Percentiles rank a stretch among this genome's conserved stretches.
Evolutionary conservation across 2,113 vertebrate genomes (phyloP).

Genomic region (Prunella himalayana): DNA sequence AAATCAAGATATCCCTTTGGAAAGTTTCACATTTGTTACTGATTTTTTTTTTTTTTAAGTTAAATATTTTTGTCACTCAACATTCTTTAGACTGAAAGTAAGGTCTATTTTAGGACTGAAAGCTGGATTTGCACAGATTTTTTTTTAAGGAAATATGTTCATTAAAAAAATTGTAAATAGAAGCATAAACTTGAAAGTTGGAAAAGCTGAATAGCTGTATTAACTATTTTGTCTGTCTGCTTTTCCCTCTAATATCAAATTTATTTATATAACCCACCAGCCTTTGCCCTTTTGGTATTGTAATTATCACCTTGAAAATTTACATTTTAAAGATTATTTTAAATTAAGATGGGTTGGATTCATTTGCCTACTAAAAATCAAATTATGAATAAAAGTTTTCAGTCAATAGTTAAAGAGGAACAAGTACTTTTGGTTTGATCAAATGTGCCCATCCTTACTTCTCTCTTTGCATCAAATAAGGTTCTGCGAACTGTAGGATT

Average conservation of each 20-base stretch:
- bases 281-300: not conserved
- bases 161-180: not conserved
- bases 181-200: not conserved
- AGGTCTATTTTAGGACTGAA: not conserved
- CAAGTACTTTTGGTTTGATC: not conserved
- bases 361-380: not conserved
- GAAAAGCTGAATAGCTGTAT: not conserved
- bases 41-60: rapidly evolving
- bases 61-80: not conserved
- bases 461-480: not conserved
- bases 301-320: not conserved
- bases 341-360: not conserved
- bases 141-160: not conserved
- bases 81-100: not conserved
- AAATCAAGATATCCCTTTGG: not conserved
- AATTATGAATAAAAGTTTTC: not conserved
- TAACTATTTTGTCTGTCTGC: not conserved
- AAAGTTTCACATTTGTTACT: not conserved
- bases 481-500: not conserved
- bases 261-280: not conserved
- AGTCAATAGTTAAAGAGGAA: not conserved
- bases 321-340: not conserved
- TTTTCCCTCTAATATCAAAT: not conserved
- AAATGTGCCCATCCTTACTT: not conserved
- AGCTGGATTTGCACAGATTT: not conserved